Percentiles rank a stretch among this genome's conserved stretches.
These are phyloP conservation scores for Salpingus planirostris DNA, from an alignment of 2,888 invertebrate genomes.

Conservation along the genomic window DNA sequence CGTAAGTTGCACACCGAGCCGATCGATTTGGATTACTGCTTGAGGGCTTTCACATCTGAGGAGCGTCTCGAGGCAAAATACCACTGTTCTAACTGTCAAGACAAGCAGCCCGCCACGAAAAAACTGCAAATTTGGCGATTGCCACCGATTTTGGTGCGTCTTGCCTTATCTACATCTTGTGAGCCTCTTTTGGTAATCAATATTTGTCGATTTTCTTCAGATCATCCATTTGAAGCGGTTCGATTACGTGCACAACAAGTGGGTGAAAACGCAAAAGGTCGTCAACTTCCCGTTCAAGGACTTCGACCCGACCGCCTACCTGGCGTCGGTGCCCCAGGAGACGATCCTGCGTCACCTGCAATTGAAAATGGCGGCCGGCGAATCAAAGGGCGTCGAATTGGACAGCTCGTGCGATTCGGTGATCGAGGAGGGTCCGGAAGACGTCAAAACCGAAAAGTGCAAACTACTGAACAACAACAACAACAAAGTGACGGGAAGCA, in stretches of 20 bases:
- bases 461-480: slow-evolving; percentile 17
- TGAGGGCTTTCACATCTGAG: slow-evolving; percentile 80
- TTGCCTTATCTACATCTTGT: not conserved
- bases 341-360: slow-evolving; percentile 62
- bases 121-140: slow-evolving; percentile 86
- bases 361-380: slow-evolving; percentile 33
- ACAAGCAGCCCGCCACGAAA: slow-evolving; percentile 78
- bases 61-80: slow-evolving; percentile 81
- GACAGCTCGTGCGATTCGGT: slow-evolving; percentile 19
- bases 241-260: slow-evolving; percentile 81
- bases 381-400: slow-evolving; percentile 14
- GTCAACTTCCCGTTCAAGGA: slow-evolving; percentile 81
- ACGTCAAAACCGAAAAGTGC: slow-evolving; percentile 18
- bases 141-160: slow-evolving; percentile 73
- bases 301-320: slow-evolving; percentile 79
- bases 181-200: slow-evolving; percentile 1
- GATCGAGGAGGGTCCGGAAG: slow-evolving; percentile 23
- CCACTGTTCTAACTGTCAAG: slow-evolving; percentile 76
- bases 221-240: slow-evolving; percentile 89
- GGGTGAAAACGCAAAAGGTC: slow-evolving; percentile 91
- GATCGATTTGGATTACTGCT: slow-evolving; percentile 74
- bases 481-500: not conserved
- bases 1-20: slow-evolving; percentile 70
- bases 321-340: slow-evolving; percentile 73
- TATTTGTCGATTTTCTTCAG: slow-evolving; percentile 41